Conservation (phyloP, 1,140 invertebrate species). For the Melanaphis sacchari region DNA sequence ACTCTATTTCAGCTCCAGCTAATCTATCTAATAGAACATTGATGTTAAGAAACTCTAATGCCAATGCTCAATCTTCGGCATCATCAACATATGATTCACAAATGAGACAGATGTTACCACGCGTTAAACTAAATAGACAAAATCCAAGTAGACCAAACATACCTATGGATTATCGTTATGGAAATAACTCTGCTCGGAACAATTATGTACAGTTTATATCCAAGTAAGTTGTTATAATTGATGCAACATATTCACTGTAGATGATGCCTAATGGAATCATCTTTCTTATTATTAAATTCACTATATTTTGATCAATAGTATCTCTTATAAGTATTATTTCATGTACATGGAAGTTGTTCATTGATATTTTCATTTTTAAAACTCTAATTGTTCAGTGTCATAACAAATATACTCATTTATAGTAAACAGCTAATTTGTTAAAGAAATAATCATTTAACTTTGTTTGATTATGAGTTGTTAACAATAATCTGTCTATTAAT, state of each 20-base stretch:
- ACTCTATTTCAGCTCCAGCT: neutral
- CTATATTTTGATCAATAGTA: too few relatives aligned
- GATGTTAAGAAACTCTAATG: neutral
- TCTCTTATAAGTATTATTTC: too few relatives aligned
- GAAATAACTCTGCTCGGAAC: slow-evolving; percentile 38
- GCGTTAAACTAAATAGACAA: slow-evolving; percentile 18
- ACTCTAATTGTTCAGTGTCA: too few relatives aligned
- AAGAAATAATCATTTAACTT: neutral
- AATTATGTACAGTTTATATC: slow-evolving; percentile 50
- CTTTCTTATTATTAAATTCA: too few relatives aligned
- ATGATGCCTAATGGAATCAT: too few relatives aligned
- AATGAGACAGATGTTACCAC: neutral
- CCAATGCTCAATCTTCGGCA: neutral
- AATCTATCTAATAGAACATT: slow-evolving; percentile 18
- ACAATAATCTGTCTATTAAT: neutral
- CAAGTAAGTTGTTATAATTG: slow-evolving; percentile 7
- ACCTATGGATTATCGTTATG: neutral
- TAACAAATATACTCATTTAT: too few relatives aligned
- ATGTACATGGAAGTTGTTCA: too few relatives aligned
- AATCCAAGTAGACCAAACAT: neutral
- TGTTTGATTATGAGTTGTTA: neutral
- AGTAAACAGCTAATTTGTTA: too few relatives aligned
- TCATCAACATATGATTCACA: neutral
- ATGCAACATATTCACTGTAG: too few relatives aligned
- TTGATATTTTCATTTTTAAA: too few relatives aligned